Evolutionary conservation across 2,888 invertebrate species (phyloP).

Genomic region (Drosophila sordidula): DNA sequence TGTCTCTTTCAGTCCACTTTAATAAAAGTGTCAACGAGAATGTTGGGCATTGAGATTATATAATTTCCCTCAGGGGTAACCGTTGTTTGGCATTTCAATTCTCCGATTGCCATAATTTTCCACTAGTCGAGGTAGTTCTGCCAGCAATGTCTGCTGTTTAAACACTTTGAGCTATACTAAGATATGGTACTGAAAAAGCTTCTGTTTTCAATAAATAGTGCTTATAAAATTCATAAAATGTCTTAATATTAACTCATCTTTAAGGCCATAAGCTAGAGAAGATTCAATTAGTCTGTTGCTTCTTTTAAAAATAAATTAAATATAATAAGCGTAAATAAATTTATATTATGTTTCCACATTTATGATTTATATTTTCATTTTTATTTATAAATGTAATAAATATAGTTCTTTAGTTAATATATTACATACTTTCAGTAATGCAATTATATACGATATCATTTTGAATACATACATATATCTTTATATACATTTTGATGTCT

Average conservation of each 20-base stretch:
- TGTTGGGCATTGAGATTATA: neutral
- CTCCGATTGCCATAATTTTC: too few species aligned
- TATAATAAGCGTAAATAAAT: neutral
- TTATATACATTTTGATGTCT: conserved; percentile 23
- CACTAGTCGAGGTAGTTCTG: too few species aligned
- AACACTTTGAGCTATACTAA: too few species aligned
- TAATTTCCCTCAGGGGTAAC: neutral
- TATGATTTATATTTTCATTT: conserved; percentile 20
- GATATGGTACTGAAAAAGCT: neutral
- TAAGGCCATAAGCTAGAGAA: neutral
- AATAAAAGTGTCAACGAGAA: neutral
- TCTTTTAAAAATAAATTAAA: neutral
- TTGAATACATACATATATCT: conserved; percentile 16
- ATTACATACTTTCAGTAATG: conserved; percentile 25
- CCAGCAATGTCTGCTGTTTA: too few species aligned
- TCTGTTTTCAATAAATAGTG: neutral
- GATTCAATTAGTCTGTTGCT: conserved; percentile 1
- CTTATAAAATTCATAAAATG: neutral
- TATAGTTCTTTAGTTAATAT: conserved; percentile 22
- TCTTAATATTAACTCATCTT: neutral
- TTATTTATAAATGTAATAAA: conserved; percentile 46
- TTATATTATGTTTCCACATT: conserved; percentile 10
- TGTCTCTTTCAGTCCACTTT: neutral
- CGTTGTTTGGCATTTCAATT: neutral
- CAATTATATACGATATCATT: conserved; percentile 26